These are phyloP conservation scores for Alsophila aescularia DNA, from an alignment of 2,888 invertebrate genomes.

Conservation along the genomic window DNA sequence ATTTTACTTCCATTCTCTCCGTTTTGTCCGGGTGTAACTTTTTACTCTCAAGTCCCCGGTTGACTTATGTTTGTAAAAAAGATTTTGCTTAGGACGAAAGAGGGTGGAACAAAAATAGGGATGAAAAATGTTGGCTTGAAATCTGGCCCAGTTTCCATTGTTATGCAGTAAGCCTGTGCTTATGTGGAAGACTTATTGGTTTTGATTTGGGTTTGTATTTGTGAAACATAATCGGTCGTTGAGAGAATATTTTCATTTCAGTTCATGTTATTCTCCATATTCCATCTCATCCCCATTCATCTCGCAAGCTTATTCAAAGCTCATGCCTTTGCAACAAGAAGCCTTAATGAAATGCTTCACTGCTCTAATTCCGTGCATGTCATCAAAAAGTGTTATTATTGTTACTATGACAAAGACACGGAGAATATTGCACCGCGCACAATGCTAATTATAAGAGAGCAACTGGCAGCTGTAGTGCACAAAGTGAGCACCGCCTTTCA, in stretches of 20 bases:
- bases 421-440: conserved; percentile 29
- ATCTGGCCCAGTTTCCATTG: conserved; percentile 14
- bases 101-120: conserved; percentile 13
- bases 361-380: conserved; percentile 15
- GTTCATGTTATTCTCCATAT: no score
- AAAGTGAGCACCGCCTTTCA: conserved; percentile 56
- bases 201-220: conserved; percentile 4
- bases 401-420: conserved; percentile 31
- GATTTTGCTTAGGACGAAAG: conserved; percentile 29
- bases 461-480: conserved; percentile 43
- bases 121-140: conserved; percentile 23
- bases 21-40: conserved; percentile 31
- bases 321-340: no score
- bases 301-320: not conserved
- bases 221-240: not conserved
- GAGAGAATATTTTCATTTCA: no score
- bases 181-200: conserved; percentile 17
- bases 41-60: conserved; percentile 26
- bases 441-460: conserved; percentile 64
- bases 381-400: conserved; percentile 30
- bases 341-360: conserved; percentile 13
- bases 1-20: conserved; percentile 40
- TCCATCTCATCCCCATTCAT: not conserved
- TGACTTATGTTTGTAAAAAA: conserved; percentile 31
- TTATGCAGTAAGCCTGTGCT: conserved; percentile 14